Base-by-base conservation (phyloP, 2,888 invertebrate genomes). In the Xylota segnis region DNA sequence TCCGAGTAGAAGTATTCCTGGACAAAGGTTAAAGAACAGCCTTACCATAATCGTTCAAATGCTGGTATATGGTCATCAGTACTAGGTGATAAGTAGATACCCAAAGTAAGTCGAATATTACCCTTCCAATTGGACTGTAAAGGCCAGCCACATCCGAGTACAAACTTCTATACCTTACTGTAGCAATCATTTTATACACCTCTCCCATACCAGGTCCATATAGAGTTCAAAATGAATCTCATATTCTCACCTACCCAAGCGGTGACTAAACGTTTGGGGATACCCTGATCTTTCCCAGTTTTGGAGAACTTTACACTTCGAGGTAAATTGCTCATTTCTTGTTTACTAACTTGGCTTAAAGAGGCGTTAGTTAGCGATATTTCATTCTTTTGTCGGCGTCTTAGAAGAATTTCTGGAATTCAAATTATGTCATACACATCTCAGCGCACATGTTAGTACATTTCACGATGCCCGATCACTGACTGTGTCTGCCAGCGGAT, bases 181-280 rank as follows among this genome's bases (percentile, higher is more conserved):
- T 83, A 34, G 4, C 5, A 27, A 50, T 40, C 9, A 14, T 18
- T 58, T 58, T 10, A 23, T 12, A 12, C n/a, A 37, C 34, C n/a
- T 58, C 43, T 34, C 9, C 16, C 32, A 27, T 70, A 23, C 61
- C 61, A 56, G 37, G 9, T 43, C 52, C 58, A 47, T 63, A 43
- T 72, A 66, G 66, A 78, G 66, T 68, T 72, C 54, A 37, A 56
- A 76, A 65, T 52, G 10, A 71, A 54, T 27, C 5, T 52, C 47
- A 16, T 5, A 54, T 61, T 71, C 45, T 45, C 68, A 65, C 45
- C 37, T 54, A 66, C 71, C 71, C 47, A 34, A n/a, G n/a, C 32
- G 6, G 16, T 84, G 84, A 84, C 75, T 84, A 76, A 23, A 83
- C 32, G 10, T 76, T 50, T 18, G 84, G 84, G 84, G 81, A 84